These are phyloP conservation scores for Penelope pileata DNA, from an alignment of 2,113 vertebrate genomes.

Conservation along the genomic window DNA sequence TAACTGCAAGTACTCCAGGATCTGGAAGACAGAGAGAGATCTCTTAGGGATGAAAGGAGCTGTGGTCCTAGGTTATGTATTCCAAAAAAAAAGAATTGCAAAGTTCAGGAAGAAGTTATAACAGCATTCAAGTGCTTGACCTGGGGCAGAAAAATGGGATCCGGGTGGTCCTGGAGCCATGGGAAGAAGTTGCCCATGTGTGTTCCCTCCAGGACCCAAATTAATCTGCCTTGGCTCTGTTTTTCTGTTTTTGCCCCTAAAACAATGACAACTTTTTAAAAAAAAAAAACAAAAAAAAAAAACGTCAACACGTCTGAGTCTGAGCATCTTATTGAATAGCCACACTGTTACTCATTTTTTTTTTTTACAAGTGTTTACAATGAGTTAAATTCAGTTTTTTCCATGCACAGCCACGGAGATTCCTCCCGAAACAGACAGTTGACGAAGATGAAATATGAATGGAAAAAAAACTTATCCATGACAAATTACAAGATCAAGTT, in stretches of 20 bases:
- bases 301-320: neutral
- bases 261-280: neutral
- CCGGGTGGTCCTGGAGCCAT: neutral
- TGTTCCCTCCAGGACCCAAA: neutral
- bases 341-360: neutral
- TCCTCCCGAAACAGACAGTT: neutral
- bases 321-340: neutral
- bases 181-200: neutral
- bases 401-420: neutral
- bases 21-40: neutral
- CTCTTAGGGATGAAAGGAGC: neutral
- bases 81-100: neutral
- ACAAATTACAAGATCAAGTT: neutral
- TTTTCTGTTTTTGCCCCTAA: fast-evolving
- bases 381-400: neutral
- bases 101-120: neutral
- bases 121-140: neutral
- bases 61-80: neutral
- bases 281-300: too few relatives aligned
- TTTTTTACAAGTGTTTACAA: neutral
- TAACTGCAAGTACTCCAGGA: neutral
- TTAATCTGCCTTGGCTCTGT: neutral
- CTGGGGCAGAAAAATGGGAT: neutral
- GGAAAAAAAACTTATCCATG: neutral
- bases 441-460: neutral